These are phyloP conservation scores for Anguilla megastoma DNA, from an alignment of 2,797 vertebrate genomes.

Conservation along the genomic window DNA sequence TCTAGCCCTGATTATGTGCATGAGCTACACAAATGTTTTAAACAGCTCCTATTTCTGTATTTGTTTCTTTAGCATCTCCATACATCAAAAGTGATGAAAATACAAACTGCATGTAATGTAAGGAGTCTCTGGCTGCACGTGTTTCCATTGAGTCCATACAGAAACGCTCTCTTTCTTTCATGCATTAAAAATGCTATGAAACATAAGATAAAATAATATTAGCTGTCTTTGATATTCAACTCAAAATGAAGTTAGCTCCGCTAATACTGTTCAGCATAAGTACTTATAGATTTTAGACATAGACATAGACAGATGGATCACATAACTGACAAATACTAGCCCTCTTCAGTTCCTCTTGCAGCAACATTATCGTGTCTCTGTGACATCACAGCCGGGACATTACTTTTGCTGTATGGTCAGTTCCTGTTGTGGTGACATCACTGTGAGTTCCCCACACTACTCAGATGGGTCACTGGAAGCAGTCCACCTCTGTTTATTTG, in stretches of 20 bases:
- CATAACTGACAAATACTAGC: not conserved
- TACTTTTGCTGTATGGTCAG: not conserved
- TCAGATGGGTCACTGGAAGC: not conserved
- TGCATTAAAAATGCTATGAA: not conserved
- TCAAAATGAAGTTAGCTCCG: not conserved
- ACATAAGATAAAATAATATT: not conserved
- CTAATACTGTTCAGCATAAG: not conserved
- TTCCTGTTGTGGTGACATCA: slow-evolving; percentile 46
- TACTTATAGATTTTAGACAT: not conserved
- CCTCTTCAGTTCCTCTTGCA: not conserved
- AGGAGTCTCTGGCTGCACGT: not conserved
- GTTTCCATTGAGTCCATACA: not conserved
- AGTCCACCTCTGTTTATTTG: slow-evolving; percentile 43
- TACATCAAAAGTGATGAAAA: too few relatives aligned
- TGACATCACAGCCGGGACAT: too few relatives aligned
- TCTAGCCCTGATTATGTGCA: too few relatives aligned
- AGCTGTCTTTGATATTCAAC: not conserved
- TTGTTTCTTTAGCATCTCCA: too few relatives aligned
- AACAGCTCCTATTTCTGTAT: too few relatives aligned
- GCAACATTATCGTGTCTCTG: not conserved
- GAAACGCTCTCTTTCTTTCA: not conserved
- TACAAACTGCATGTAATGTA: too few relatives aligned
- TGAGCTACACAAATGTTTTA: too few relatives aligned
- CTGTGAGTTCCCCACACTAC: slow-evolving; percentile 39
- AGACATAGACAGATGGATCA: not conserved